phyloP scores from a whole-genome alignment of 2,888 invertebrate species.

The Nomada flava region DNA sequence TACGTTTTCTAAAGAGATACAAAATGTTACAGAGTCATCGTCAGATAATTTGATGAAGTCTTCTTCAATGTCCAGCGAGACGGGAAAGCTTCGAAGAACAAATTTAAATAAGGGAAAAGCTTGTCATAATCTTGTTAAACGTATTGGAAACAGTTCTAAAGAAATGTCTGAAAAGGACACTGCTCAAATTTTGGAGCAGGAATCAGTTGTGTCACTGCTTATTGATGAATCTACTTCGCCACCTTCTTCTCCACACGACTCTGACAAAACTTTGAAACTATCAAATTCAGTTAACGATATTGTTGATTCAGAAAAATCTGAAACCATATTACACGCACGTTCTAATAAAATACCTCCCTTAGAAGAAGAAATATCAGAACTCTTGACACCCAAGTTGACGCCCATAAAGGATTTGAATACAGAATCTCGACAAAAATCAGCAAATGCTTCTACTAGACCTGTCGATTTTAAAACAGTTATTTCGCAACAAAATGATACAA shows the following conservation, averaged over 20 bases:
- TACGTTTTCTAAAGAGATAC: not conserved
- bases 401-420: not conserved
- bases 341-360: not conserved
- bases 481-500: not conserved
- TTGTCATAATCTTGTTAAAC: not conserved
- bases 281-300: not conserved
- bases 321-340: not conserved
- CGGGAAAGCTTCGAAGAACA: too few species aligned
- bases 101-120: not conserved
- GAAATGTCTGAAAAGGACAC: not conserved
- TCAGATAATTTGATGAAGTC: not conserved
- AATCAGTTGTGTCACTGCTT: not conserved
- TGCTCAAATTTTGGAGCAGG: not conserved
- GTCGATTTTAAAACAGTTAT: not conserved
- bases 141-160: not conserved
- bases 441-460: not conserved
- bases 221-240: not conserved
- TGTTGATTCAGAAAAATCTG: not conserved
- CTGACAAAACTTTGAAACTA: not conserved
- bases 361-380: not conserved
- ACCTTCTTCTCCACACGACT: not conserved
- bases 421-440: not conserved
- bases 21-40: not conserved
- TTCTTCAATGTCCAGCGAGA: not conserved
- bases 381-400: not conserved